A percentile compares a stretch with the other conserved stretches of the same genome.
These are phyloP conservation scores for Gnatocerus cornutus DNA, from an alignment of 2,888 invertebrate species.

Conservation along the genomic window DNA sequence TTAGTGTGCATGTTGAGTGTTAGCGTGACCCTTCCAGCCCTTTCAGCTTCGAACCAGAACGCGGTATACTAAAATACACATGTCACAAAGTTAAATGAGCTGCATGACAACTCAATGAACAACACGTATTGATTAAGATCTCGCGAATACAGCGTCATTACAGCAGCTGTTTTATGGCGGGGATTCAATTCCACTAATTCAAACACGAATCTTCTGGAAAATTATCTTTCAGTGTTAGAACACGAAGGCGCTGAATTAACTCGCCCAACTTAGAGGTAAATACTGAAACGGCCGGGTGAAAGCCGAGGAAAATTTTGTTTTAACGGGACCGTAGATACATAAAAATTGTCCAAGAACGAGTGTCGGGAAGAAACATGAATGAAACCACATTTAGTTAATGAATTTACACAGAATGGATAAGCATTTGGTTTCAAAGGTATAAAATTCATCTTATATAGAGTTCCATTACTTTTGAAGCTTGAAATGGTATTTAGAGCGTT, in stretches of 20 bases:
- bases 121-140: conserved; percentile 44
- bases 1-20: conserved; percentile 63
- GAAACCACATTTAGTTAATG: conserved; percentile 3
- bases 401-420: conserved; percentile 10
- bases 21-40: conserved; percentile 60
- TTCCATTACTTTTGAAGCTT: background rate
- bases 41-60: conserved; percentile 55
- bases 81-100: conserved; percentile 64
- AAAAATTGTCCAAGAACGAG: too few species aligned
- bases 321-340: background rate
- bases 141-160: conserved; percentile 11
- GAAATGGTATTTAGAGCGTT: background rate
- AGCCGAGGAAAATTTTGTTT: background rate
- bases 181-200: conserved; percentile 6
- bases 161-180: conserved; percentile 4
- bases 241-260: conserved; percentile 16
- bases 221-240: conserved; percentile 23
- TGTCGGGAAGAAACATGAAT: background rate
- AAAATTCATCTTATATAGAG: conserved; percentile 1
- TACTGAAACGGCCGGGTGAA: conserved; percentile 3
- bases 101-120: conserved; percentile 62
- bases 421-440: conserved; percentile 9
- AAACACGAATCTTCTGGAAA: background rate
- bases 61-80: conserved; percentile 61
- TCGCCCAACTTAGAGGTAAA: conserved; percentile 12